Conservation (phyloP, 2,797 vertebrate genomes). For the Buphagus erythrorhynchus region DNA sequence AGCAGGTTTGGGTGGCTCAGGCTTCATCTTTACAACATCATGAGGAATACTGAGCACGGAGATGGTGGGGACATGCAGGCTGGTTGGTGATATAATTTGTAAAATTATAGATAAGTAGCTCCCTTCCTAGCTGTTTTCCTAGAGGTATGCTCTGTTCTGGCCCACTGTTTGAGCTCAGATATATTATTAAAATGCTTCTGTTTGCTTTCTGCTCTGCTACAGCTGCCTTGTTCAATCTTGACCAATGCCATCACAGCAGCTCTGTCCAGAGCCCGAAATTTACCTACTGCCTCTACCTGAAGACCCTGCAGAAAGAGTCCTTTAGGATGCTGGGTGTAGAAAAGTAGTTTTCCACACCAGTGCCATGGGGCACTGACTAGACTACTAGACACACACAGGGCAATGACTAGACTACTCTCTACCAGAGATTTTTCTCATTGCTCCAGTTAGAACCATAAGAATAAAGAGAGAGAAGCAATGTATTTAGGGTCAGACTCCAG, state of each 20-base stretch:
- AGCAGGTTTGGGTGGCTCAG: background rate
- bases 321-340: background rate
- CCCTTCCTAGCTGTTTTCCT: background rate
- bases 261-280: background rate
- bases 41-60: background rate
- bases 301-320: background rate
- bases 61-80: background rate
- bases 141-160: background rate
- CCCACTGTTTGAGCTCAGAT: background rate
- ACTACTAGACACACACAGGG: no score
- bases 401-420: background rate
- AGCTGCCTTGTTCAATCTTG: background rate
- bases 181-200: background rate
- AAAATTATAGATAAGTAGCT: background rate
- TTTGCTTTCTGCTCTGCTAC: background rate
- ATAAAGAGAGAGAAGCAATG: background rate
- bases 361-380: background rate
- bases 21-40: background rate
- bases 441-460: background rate
- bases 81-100: background rate
- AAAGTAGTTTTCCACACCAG: background rate
- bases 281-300: background rate
- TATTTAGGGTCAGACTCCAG: background rate
- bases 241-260: background rate
- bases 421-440: background rate